Evolutionary conservation across 2,888 invertebrate species (phyloP).

Genomic region (Laspeyria flexula): DNA sequence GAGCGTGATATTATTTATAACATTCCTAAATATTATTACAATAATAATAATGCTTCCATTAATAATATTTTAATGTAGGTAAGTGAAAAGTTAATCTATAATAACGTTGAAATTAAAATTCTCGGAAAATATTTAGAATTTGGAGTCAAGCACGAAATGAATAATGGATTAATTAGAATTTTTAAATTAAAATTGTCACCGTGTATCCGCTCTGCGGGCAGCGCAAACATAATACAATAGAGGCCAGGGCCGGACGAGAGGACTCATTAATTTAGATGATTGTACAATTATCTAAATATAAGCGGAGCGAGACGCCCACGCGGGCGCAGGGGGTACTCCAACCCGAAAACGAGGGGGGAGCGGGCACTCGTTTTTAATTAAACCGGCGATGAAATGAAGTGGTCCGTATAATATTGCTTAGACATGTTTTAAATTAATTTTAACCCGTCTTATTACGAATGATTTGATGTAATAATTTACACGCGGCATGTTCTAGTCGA

Average conservation of each 20-base stretch:
- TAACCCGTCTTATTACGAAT: slow-evolving; percentile 73
- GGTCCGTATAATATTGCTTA: slow-evolving; percentile 86
- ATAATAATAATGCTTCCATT: slow-evolving; percentile 23
- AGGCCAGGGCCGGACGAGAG: slow-evolving; percentile 82
- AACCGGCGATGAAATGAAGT: slow-evolving; percentile 86
- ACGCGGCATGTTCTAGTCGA: slow-evolving; percentile 16
- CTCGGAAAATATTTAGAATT: slow-evolving; percentile 46
- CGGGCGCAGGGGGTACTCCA: slow-evolving; percentile 76
- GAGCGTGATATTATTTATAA: slow-evolving; percentile 30
- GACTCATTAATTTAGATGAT: slow-evolving; percentile 87
- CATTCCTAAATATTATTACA: slow-evolving; percentile 22
- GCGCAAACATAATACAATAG: slow-evolving; percentile 80
- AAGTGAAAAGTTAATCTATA: slow-evolving; percentile 33
- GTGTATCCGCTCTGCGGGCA: slow-evolving; percentile 68
- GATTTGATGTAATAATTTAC: slow-evolving; percentile 61
- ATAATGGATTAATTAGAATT: slow-evolving; percentile 65
- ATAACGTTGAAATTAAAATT: slow-evolving; percentile 43
- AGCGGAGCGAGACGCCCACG: slow-evolving; percentile 83
- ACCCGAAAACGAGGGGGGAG: slow-evolving; percentile 82
- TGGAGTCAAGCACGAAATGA: slow-evolving; percentile 50
- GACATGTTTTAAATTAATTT: slow-evolving; percentile 85
- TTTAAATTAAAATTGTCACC: slow-evolving; percentile 73
- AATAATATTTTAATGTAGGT: slow-evolving; percentile 15
- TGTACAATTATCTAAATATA: slow-evolving; percentile 87
- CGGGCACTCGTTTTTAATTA: slow-evolving; percentile 86